phyloP scores from a whole-genome alignment of 2,113 vertebrate species.

The Camelus dromedarius region DNA sequence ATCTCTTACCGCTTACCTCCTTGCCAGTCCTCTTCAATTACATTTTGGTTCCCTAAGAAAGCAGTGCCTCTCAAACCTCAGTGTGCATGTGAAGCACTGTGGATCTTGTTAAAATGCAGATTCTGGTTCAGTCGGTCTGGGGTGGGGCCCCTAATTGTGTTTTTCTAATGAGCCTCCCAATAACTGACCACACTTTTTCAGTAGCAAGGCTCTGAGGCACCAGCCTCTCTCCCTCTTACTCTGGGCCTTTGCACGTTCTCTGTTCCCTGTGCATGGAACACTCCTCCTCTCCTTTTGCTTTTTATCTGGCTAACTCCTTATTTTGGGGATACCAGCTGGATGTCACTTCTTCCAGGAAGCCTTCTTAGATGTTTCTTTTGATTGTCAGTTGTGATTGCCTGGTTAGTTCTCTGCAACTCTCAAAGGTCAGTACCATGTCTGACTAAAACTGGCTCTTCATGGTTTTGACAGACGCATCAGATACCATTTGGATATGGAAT shows the following conservation, averaged over 20 bases:
- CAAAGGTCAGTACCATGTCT: neutral
- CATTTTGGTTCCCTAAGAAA: neutral
- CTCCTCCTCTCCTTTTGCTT: neutral
- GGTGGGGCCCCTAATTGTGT: neutral
- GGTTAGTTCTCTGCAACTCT: neutral
- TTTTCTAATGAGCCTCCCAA: neutral
- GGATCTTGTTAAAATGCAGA: neutral
- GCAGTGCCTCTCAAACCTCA: neutral
- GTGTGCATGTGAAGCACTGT: too few species aligned
- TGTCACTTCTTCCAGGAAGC: neutral
- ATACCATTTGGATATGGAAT: neutral
- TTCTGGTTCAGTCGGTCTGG: neutral
- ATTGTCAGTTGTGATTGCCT: neutral
- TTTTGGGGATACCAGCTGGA: neutral
- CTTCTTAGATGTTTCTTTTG: neutral
- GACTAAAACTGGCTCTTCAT: neutral
- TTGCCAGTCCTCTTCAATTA: neutral
- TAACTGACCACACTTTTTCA: neutral
- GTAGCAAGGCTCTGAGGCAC: neutral
- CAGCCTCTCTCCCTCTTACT: neutral
- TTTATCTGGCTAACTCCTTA: neutral
- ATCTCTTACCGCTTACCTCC: neutral
- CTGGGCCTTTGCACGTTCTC: neutral
- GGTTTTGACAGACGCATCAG: neutral
- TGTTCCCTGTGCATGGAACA: neutral